Conservation (phyloP, 37 sponge, comb jelly and placozoan genomes). For the Tethya wilhelma region DNA sequence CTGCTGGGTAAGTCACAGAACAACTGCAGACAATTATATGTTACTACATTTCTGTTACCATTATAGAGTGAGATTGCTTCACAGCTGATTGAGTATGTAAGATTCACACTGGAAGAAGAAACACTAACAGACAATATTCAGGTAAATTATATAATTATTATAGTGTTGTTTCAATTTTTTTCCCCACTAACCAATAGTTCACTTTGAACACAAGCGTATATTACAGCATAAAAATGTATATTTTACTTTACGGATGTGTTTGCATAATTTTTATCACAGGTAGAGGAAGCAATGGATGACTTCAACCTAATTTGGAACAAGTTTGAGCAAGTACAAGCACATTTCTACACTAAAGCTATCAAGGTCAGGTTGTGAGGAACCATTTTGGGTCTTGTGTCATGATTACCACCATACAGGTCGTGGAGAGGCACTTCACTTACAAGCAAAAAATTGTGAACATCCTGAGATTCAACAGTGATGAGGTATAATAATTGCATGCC, state of each 20-base stretch:
- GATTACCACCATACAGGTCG: too few relatives aligned
- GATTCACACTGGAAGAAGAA: neutral
- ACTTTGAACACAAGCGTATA: too few relatives aligned
- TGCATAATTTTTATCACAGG: neutral
- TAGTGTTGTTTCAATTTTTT: too few relatives aligned
- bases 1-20: neutral
- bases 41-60: neutral
- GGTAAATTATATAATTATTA: too few relatives aligned
- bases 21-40: neutral
- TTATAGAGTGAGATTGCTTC: neutral
- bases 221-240: too few relatives aligned
- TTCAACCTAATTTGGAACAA: neutral
- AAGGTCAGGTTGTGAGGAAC: neutral
- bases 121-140: neutral
- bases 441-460: neutral
- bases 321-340: neutral
- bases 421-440: neutral
- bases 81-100: neutral
- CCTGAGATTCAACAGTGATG: neutral
- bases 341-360: neutral
- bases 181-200: too few relatives aligned
- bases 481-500: too few relatives aligned
- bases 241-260: neutral
- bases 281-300: neutral
- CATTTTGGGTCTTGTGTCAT: too few relatives aligned